These are phyloP conservation scores for Podargus strigoides DNA, from an alignment of 2,797 vertebrate species.

Conservation along the genomic window DNA sequence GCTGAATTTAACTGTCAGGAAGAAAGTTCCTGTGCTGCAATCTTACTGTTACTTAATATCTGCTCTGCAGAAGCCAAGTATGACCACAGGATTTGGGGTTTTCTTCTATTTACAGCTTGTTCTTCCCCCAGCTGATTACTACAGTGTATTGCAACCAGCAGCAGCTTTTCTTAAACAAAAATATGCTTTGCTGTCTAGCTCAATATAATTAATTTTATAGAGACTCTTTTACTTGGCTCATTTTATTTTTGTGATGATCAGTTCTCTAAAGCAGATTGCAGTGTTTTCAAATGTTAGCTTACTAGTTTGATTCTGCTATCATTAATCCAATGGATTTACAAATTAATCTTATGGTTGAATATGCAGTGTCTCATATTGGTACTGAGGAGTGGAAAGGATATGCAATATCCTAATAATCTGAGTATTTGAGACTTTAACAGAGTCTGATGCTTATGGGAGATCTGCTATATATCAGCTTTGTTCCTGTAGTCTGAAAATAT, in stretches of 20 bases:
- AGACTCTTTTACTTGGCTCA: not conserved
- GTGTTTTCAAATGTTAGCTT: not conserved
- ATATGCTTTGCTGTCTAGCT: not conserved
- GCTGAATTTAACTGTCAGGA: not conserved
- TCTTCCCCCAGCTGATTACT: not conserved
- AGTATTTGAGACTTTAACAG: not conserved
- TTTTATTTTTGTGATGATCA: not conserved
- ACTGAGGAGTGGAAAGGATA: not conserved
- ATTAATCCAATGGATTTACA: not conserved
- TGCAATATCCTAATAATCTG: not conserved
- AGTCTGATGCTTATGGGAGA: not conserved
- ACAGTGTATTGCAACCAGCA: not conserved
- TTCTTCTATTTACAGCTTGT: not conserved
- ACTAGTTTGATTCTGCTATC: not conserved
- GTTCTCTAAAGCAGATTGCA: not conserved
- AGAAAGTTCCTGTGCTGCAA: not conserved
- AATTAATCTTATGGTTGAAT: not conserved
- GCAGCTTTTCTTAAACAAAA: not conserved
- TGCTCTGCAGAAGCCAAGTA: not conserved
- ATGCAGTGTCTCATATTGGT: not conserved
- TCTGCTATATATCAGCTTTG: not conserved
- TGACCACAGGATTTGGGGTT: not conserved
- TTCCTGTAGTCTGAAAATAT: not conserved
- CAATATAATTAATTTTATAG: not conserved
- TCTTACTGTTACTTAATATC: not conserved